These are phyloP conservation scores for Spilarctia lutea DNA, from an alignment of 2,888 invertebrate genomes.

Conservation along the genomic window DNA sequence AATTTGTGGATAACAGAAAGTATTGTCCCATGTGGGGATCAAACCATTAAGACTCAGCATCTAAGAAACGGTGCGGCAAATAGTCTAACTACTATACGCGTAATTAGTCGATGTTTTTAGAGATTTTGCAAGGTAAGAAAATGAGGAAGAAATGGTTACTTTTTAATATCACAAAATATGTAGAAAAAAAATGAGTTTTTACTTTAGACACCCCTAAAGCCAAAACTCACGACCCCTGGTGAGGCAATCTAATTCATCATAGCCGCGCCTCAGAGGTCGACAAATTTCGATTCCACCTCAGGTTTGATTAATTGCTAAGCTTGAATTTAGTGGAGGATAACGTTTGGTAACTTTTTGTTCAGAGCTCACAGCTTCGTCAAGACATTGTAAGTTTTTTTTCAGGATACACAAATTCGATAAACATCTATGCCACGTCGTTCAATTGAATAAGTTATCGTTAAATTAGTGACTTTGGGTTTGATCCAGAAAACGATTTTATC, in stretches of 20 bases:
- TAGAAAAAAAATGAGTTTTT: background rate
- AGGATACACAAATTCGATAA: background rate
- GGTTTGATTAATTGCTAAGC: background rate
- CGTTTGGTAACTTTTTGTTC: background rate
- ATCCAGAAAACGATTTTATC: constrained; percentile 14
- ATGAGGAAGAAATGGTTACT: too few relatives aligned
- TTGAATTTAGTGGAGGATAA: background rate
- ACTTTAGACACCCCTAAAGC: background rate
- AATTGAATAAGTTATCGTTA: constrained; percentile 8
- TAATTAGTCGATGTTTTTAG: too few relatives aligned
- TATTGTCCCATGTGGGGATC: too few relatives aligned
- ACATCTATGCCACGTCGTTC: background rate
- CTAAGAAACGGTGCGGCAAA: too few relatives aligned
- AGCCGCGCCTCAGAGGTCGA: background rate
- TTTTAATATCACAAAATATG: background rate
- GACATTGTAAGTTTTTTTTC: background rate
- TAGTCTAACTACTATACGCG: too few relatives aligned
- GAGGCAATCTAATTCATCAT: background rate
- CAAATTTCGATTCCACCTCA: background rate
- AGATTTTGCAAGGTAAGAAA: too few relatives aligned
- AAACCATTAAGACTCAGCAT: too few relatives aligned
- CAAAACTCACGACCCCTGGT: background rate
- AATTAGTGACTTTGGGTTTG: constrained; percentile 2
- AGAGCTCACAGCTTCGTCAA: too few relatives aligned
- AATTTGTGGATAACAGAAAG: too few relatives aligned